Conservation (phyloP, 2,888 invertebrate genomes). For the Anorthoa munda region DNA sequence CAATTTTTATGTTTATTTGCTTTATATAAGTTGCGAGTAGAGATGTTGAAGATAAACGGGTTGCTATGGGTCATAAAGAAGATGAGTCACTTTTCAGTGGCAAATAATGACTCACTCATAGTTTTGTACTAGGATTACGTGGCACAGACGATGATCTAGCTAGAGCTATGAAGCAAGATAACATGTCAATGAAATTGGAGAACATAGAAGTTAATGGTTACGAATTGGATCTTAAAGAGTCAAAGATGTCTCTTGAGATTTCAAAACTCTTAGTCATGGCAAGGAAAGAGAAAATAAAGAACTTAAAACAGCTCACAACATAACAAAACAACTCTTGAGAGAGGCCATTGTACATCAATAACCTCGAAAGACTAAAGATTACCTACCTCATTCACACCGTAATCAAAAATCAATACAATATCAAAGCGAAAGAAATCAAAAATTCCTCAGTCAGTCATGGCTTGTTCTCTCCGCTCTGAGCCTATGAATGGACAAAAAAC, state of each 20-base stretch:
- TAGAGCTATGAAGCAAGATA: constrained; percentile 4
- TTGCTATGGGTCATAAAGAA: constrained; percentile 26
- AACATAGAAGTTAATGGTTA: not conserved
- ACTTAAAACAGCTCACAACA: not conserved
- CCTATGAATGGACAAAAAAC: constrained; percentile 60
- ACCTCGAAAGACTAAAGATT: not conserved
- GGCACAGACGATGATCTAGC: not conserved
- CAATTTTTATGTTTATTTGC: constrained; percentile 44
- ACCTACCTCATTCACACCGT: constrained; percentile 17
- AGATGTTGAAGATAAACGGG: constrained; percentile 22
- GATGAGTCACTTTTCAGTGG: constrained; percentile 37
- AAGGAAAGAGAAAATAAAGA: not conserved
- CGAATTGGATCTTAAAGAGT: not conserved
- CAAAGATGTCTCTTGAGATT: not conserved
- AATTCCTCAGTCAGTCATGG: constrained; percentile 49
- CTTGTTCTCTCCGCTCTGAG: constrained; percentile 47
- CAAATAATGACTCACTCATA: constrained; percentile 15
- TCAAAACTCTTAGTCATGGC: not conserved
- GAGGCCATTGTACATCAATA: not conserved
- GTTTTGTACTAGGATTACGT: not conserved
- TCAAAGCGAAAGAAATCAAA: constrained; percentile 41
- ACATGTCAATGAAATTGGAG: not conserved
- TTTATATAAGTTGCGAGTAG: constrained; percentile 34
- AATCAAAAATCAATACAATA: constrained; percentile 55
- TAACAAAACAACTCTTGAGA: not conserved